A percentile compares a stretch with the other conserved stretches of the same genome.
phyloP scores from a whole-genome alignment of 2,888 invertebrate genomes.

The Hydropsyche betteni region DNA sequence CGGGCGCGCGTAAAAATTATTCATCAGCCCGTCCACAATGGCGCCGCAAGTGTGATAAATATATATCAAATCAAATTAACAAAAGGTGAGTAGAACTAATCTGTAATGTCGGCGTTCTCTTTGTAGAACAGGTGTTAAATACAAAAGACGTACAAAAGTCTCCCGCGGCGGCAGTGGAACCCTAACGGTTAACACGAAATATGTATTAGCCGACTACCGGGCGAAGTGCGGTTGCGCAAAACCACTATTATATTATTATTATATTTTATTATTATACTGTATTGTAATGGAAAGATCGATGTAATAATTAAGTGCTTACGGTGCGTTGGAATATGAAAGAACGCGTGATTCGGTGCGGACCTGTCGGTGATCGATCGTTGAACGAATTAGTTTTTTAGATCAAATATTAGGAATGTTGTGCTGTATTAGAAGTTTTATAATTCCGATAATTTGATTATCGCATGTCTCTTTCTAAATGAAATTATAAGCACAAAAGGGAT shows the following conservation, averaged over 20 bases:
- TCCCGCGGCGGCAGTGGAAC: slow-evolving; percentile 42
- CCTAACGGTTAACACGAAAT: slow-evolving; percentile 38
- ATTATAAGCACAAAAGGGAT: too few species aligned
- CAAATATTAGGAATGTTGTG: too few species aligned
- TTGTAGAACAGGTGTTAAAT: slow-evolving; percentile 41
- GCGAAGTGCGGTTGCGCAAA: slow-evolving; percentile 32
- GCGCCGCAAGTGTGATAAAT: slow-evolving; percentile 35
- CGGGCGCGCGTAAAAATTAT: too few species aligned
- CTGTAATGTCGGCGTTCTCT: slow-evolving; percentile 40
- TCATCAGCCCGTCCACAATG: slow-evolving; percentile 3
- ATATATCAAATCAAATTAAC: slow-evolving; percentile 41
- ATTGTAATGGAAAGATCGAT: too few species aligned
- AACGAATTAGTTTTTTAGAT: too few species aligned
- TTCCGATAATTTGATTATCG: too few species aligned
- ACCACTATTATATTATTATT: slow-evolving; percentile 19
- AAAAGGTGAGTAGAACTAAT: slow-evolving; percentile 43
- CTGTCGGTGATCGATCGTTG: too few species aligned
- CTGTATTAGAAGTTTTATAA: too few species aligned
- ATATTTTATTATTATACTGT: not conserved
- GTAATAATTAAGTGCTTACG: too few species aligned
- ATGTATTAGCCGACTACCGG: slow-evolving; percentile 36
- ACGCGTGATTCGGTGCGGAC: too few species aligned
- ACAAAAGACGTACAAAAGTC: slow-evolving; percentile 40
- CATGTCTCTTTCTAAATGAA: too few species aligned
- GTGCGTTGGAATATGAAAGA: too few species aligned